A percentile compares a stretch with the other conserved stretches of the same genome.
These are phyloP conservation scores for Idris sp. DNA, from an alignment of 1,140 invertebrate species.

Conservation along the genomic window DNA sequence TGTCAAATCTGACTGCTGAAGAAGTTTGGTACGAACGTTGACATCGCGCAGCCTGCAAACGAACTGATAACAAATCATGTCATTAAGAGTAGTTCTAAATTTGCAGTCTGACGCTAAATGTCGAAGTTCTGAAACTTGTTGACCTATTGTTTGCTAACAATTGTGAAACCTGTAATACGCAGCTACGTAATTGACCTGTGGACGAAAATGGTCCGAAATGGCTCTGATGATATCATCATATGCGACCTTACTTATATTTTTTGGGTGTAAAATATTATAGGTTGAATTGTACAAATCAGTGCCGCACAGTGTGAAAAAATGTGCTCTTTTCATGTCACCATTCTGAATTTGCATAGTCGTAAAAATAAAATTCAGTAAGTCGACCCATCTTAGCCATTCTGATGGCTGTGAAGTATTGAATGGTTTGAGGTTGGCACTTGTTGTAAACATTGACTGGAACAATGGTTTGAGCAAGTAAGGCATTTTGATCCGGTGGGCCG, in stretches of 20 bases:
- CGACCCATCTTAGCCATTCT: conserved; percentile 12
- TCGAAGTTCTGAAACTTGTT: neutral
- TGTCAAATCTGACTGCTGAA: too few species aligned
- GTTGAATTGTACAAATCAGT: conserved; percentile 4
- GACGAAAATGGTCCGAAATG: conserved; percentile 2
- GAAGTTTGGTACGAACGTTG: too few species aligned
- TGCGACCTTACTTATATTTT: too few species aligned
- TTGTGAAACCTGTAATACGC: conserved; percentile 2
- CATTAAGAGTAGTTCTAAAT: neutral
- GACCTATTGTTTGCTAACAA: neutral
- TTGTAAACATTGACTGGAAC: too few species aligned
- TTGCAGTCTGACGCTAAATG: conserved; percentile 2
- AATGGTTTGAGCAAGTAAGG: too few species aligned
- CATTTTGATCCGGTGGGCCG: too few species aligned
- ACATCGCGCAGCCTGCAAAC: conserved; percentile 5
- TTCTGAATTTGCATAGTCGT: conserved; percentile 1
- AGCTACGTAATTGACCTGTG: neutral
- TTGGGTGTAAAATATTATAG: conserved; percentile 3
- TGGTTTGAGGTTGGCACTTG: too few species aligned
- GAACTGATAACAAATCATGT: conserved; percentile 10
- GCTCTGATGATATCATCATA: conserved; percentile 1
- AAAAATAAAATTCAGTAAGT: conserved; percentile 1
- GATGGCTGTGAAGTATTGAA: too few species aligned
- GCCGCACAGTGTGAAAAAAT: too few species aligned
- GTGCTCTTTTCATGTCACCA: too few species aligned